Base-by-base conservation (phyloP, 2,888 invertebrate species). In the Melolontha melolontha region DNA sequence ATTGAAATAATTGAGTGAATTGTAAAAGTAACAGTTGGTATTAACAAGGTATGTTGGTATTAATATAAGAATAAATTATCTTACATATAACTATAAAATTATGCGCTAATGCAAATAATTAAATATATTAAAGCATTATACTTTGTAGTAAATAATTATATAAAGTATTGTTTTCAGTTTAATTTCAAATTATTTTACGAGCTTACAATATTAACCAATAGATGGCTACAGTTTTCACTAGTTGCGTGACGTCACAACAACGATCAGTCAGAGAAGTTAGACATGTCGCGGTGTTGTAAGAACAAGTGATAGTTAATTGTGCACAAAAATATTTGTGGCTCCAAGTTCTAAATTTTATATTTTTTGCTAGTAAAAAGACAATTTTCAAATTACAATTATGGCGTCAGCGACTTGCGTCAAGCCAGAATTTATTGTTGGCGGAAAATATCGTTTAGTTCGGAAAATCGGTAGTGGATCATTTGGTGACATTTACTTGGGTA, bases 401-500 rank as follows among this genome's bases (percentile, higher is more conserved):
- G 80, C 82, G 75, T 76, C 81, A 73, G 77, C 80, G 76, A 75
- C 79, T 72, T 75, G 77, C 73, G 79, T 80, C 66, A 88, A 88
- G 84, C 86, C 85, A 81, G 94, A 94, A 84, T 91, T 94, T 84
- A 88, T 94, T 83, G 92, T 96, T 84, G 94, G 94, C 84, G 94
- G 93, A 80, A 96, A 94, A 87, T 98, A 96, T 88, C 92, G 96
- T 84, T 89, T 98, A 81, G 92, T 97, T 82, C 91, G 97, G 79
- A 97, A 97, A 90, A 96, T 98, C 84, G 97, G 98, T 80, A 97
- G 97, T 86, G 99, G 99, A 77, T 98, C 98, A 75, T 99, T 99
- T 84, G 99, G 99, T 81, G 98, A 98, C 87, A 98, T 99, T 85
- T 98, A 96, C 87, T 88, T 98, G 84, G 98, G 95, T 76, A 93